These are phyloP conservation scores for Spizella passerina DNA, from an alignment of 2,797 vertebrate genomes.

Conservation along the genomic window DNA sequence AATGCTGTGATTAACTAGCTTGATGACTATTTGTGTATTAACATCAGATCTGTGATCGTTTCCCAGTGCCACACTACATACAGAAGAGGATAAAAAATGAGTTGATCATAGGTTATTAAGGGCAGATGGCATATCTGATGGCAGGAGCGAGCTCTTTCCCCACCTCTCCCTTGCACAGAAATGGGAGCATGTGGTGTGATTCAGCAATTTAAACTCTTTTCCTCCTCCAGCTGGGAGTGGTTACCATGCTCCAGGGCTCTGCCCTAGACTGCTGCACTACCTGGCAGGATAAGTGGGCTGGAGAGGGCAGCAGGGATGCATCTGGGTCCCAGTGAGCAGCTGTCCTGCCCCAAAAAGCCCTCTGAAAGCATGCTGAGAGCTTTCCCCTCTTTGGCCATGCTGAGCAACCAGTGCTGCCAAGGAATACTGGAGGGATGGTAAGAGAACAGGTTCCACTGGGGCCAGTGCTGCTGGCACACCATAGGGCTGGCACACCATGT, in stretches of 20 bases:
- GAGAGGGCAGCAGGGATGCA: background rate
- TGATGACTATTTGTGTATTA: background rate
- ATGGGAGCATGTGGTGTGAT: background rate
- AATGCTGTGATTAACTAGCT: slow-evolving; percentile 18
- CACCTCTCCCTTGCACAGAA: background rate
- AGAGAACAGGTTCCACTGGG: background rate
- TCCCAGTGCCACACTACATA: background rate
- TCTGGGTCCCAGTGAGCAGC: background rate
- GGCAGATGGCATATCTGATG: background rate
- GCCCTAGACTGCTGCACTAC: background rate
- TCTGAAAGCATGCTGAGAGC: background rate
- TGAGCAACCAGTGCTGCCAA: background rate
- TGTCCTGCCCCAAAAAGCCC: background rate
- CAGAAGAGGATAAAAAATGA: background rate
- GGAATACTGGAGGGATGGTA: background rate
- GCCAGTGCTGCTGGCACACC: background rate
- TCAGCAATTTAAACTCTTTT: background rate
- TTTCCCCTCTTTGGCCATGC: background rate
- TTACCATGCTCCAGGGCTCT: background rate
- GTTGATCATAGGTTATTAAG: background rate
- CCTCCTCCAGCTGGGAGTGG: background rate
- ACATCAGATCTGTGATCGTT: background rate
- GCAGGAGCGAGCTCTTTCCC: background rate
- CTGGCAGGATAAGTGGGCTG: background rate
- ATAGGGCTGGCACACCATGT: background rate